A percentile compares a stretch with the other conserved stretches of the same genome.
Conservation (phyloP, 2,888 invertebrate species). For the Lamellibrachia satsuma region DNA sequence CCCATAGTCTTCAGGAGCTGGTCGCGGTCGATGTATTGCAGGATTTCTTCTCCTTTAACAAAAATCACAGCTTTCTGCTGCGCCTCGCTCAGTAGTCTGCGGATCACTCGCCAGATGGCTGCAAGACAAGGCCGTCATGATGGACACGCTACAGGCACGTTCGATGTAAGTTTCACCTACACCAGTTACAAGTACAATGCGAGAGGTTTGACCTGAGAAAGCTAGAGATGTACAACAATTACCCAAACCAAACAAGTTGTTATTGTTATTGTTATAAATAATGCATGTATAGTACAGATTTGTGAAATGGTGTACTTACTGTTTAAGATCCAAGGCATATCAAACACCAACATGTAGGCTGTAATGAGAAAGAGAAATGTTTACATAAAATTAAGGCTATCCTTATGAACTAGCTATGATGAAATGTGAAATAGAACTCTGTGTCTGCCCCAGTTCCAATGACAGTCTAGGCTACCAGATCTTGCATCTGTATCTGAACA, state of each 20-base stretch:
- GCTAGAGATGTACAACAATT: too few relatives aligned
- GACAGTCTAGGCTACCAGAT: too few relatives aligned
- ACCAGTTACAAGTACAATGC: too few relatives aligned
- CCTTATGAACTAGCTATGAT: too few relatives aligned
- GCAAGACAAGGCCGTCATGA: constrained; percentile 50
- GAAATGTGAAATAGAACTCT: too few relatives aligned
- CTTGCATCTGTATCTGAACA: too few relatives aligned
- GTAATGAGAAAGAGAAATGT: constrained; percentile 66
- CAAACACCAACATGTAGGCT: constrained; percentile 88
- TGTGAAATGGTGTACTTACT: constrained; percentile 69
- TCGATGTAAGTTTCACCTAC: background rate
- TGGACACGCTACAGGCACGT: background rate
- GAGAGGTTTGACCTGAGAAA: too few relatives aligned
- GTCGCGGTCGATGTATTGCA: constrained; percentile 78
- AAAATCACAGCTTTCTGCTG: constrained; percentile 89
- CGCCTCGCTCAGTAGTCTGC: constrained; percentile 84
- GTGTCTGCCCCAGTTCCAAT: too few relatives aligned
- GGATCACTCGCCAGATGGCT: constrained; percentile 92
- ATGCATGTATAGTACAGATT: too few relatives aligned
- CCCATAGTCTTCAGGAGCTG: constrained; percentile 70
- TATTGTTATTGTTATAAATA: too few relatives aligned
- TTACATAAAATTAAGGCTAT: background rate
- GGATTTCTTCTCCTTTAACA: constrained; percentile 75
- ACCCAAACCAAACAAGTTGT: too few relatives aligned
- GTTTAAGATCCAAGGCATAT: constrained; percentile 93